Base-by-base conservation (phyloP, 2,888 invertebrate species). In the Aspidiotus rigidus region DNA sequence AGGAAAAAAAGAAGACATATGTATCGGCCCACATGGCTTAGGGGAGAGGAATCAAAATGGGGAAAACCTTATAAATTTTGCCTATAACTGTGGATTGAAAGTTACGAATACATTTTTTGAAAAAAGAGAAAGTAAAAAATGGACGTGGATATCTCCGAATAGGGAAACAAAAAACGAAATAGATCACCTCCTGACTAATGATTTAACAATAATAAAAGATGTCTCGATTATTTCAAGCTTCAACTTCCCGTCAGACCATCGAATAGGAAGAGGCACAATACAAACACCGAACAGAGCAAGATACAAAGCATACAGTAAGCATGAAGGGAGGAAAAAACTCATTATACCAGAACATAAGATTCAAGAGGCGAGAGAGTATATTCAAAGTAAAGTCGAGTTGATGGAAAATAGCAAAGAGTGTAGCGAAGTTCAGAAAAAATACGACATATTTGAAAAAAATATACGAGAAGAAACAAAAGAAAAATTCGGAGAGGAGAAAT, bases 121-220 rank as follows among this genome's bases (percentile, higher is more conserved):
- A 49, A 49, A 49, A 49, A 49, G 49, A 49, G n/a, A 13, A n/a
- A 49, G n/a, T 11, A 11, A n/a, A 49, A 49, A 49, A 49, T 49
- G 49, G 49, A 49, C 49, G 11, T 49, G 49, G 49, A 49, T 49
- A 13, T 11, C 49, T n/a, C n/a, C 49, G n/a, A 6, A 49, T 6
- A 13, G 49, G 49, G 49, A 49, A 49, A 49, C 49, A n/a, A 49
- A 49, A n/a, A 49, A 49, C 49, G 49, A 49, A 49, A 49, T 49
- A 13, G 49, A 49, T 6, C 49, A 49, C n/a, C n/a, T 49, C n/a
- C n/a, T 49, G n/a, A 49, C 49, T n/a, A 49, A n/a, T 49, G n/a
- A 49, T 49, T n/a, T 49, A 49, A 49, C 10, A 49, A 49, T 49
- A 49, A n/a, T 49, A 49, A 49, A 49, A 49, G 49, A 49, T n/a